Conservation (phyloP, 2,797 vertebrate species). For the Pseudomugil gertrudae region DNA sequence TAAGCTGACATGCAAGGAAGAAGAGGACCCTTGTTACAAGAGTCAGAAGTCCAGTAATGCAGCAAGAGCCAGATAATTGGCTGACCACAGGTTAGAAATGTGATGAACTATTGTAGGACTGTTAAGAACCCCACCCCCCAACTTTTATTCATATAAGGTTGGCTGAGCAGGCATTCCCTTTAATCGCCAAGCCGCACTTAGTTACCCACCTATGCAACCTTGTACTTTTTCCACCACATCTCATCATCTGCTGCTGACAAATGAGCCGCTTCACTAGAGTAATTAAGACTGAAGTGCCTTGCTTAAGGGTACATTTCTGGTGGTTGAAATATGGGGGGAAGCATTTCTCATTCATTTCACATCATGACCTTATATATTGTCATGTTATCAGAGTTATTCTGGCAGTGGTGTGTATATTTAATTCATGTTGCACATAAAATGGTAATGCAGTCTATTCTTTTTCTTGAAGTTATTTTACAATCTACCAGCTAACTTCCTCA, state of each 20-base stretch:
- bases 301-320: slow-evolving; percentile 56
- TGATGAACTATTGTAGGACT: slow-evolving; percentile 60
- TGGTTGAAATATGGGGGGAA: slow-evolving; percentile 39
- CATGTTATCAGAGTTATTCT: slow-evolving; percentile 60
- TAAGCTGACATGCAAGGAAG: slow-evolving; percentile 69
- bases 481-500: slow-evolving; percentile 61
- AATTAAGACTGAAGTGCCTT: slow-evolving; percentile 66
- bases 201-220: slow-evolving; percentile 44
- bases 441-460: slow-evolving; percentile 58
- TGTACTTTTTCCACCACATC: slow-evolving; percentile 44
- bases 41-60: slow-evolving; percentile 63
- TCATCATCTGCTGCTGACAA: slow-evolving; percentile 59
- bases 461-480: slow-evolving; percentile 53
- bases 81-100: slow-evolving; percentile 70
- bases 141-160: slow-evolving; percentile 45
- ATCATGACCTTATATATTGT: slow-evolving; percentile 59
- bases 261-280: slow-evolving; percentile 50
- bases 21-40: slow-evolving; percentile 68
- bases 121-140: background rate
- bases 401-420: slow-evolving; percentile 58
- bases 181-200: slow-evolving; percentile 50
- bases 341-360: slow-evolving; percentile 59
- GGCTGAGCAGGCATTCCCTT: slow-evolving; percentile 48
- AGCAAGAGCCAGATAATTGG: slow-evolving; percentile 73
- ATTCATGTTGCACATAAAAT: slow-evolving; percentile 69